Percentiles rank a stretch among this genome's conserved stretches.
phyloP scores from a whole-genome alignment of 1,140 invertebrate genomes.

The Drosophila parvula region DNA sequence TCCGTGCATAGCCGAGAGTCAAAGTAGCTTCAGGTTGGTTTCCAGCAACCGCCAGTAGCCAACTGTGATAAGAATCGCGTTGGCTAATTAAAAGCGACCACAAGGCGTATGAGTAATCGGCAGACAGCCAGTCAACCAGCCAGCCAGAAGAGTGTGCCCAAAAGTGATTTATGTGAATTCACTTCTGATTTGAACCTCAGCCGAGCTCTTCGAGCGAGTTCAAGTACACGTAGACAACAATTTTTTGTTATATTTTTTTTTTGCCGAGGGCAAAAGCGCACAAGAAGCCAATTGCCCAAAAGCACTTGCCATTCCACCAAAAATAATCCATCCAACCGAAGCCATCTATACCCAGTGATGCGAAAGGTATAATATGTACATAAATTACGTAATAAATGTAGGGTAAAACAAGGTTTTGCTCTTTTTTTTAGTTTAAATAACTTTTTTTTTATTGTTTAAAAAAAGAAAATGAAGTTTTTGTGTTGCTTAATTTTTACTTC shows the following conservation, averaged over 20 bases:
- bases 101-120: slow-evolving; percentile 44
- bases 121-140: slow-evolving; percentile 31
- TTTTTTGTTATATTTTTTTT: slow-evolving; percentile 27
- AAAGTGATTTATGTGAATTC: slow-evolving; percentile 57
- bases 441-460: neutral
- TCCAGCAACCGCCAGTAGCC: slow-evolving; percentile 32
- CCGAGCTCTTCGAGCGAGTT: slow-evolving; percentile 48
- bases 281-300: slow-evolving; percentile 54
- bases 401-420: too few species aligned
- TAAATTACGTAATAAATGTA: neutral
- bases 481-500: too few species aligned
- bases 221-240: slow-evolving; percentile 62
- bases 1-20: slow-evolving; percentile 8
- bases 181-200: slow-evolving; percentile 63
- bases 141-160: slow-evolving; percentile 33
- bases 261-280: slow-evolving; percentile 57
- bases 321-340: slow-evolving; percentile 19
- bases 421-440: neutral
- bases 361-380: neutral
- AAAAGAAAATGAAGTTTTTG: neutral
- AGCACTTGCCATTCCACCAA: slow-evolving; percentile 35
- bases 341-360: slow-evolving; percentile 23
- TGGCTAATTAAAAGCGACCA: slow-evolving; percentile 53
- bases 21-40: slow-evolving; percentile 23
- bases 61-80: slow-evolving; percentile 48